Evolutionary conservation across 2,888 invertebrate species (phyloP), one percentile per base, ranked within the genome.

Genomic region (Calliscelio sp.): DNA sequence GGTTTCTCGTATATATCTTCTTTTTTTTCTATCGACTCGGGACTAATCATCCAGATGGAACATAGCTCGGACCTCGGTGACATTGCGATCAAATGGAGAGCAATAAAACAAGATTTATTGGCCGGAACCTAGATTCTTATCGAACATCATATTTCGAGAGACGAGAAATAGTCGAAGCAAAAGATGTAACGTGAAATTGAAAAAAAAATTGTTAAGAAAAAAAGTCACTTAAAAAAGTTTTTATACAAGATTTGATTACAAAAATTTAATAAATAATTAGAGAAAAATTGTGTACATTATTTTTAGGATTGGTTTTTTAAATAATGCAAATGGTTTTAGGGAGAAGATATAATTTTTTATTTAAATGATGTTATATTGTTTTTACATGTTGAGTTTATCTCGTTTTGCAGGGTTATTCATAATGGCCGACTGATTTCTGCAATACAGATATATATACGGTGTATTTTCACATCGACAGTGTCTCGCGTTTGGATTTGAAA

Each of bases 41-140:
- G 70, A 75, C 82, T 79, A 85, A 85, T 85, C 82, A 80, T 57
- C 75, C 73, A 55, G 75, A 85, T 80, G 80, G 70, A 77, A 79
- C 81, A 71, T 53, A 70, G 74, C 65, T 66, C 22, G 71, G 55
- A 80, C 65, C 22, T 71, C 51, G 75, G 51, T 82, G 74, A 85
- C 85, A 82, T 61, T 66, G 75, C 63, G 75, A 82, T 85, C 81
- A 81, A 82, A 85, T 85, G 81, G 82, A 73, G 82, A 75, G 80
- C 79, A 85, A 80, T 85, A 85, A 85, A 82, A 79, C 57, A 61
- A 82, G 81, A 82, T 85, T 80, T 82, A 85, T 82, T 66, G 81
- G 7, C 65, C 74, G 80, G 79, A 79, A 82, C 82, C 44, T 20
- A 81, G 78, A 85, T 79, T 65, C 46, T 70, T 71, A 79, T 79